Evolutionary conservation across 1,140 invertebrate species (phyloP), one percentile per base, ranked within the genome.

Genomic region (Mylabris phalerata): DNA sequence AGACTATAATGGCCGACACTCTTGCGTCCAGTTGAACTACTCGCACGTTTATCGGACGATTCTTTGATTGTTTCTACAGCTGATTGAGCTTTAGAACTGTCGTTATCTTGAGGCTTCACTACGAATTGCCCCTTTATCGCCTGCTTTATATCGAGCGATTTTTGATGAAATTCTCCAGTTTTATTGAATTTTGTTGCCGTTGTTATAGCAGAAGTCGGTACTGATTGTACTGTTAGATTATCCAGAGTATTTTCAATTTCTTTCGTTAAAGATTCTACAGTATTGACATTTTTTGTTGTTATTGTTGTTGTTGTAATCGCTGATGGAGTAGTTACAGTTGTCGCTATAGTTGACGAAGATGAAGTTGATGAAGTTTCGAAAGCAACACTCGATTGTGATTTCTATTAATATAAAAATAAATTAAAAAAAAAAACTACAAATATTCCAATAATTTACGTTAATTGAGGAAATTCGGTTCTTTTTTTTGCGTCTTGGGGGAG

Each of bases 401-500:
- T 68, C 67, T 68, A 57, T 27, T 63, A 66, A 43, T 27, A 42
- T 43, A 32, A 25, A 19, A 19, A 19, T 19, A 19, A 19, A 19
- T 19, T 19, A 19, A 19, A 19, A 19, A 19, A 19, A 19, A 19
- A 19, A 19, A 19, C 19, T 19, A 2, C 19, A 19, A 19, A 19
- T 19, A 19, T 19, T 19, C 19, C 1, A 19, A 19, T 1, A 19
- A 19, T 19, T 19, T 19, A 19, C 19, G 19, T 19, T 19, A 19
- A 19, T 19, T 19, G 19, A 1, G 1, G 32, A 32, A 32, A 5
- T 32, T 68, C 84, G 84, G 60, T 80, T 79, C 72, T 88, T 84
- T 67, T 90, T 90, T 73, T 89, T 92, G 61, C 83, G 81, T 66
- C 92, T 77, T 4, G 92, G 90, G 48, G 92, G 91, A 40, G 91